Evolutionary conservation across 2,113 vertebrate species (phyloP), one percentile per base, ranked within the genome.

Genomic region (Eubucco bourcierii): DNA sequence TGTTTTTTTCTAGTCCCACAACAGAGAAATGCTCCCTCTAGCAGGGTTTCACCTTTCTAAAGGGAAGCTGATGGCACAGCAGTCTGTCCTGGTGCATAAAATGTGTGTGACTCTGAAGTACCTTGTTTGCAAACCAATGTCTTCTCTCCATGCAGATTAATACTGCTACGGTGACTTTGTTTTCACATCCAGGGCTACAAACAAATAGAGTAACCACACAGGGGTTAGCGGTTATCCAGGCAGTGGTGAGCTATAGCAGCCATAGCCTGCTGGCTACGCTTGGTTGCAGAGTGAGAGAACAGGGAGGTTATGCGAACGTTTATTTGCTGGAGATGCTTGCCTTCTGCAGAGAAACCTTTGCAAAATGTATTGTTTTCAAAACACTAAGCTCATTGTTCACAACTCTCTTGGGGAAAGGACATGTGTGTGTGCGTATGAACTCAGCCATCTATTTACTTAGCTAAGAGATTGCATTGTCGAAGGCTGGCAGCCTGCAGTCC

Each of bases 401-500:
- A 10, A 11, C 25, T 82, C 18, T 34, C 15, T 47, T 66, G 90
- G 50, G 70, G 88, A 47, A 28, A 53, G 75, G n/a, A 63, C 33
- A 2, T 3, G 16, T 29, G 1, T 77, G 67, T 60, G 64, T 37
- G 80, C 24, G 0, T 23, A 44, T 81, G 84, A 80, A 67, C 14
- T 0, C 2, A 41, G 66, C 59, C 68, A 25, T 91, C 90, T 60
- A 60, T 55, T 39, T 89, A 75, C 84, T 90, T 21, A 15, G 60
- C 76, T 44, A 24, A 82, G 74, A 47, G 86, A 76, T 74, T 46
- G 0, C 3, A 44, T 16, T 39, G 25, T 58, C 70, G 70, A 56
- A 72, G 90, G 59, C 70, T 88, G 95, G 44, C 82, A 86, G 90
- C 65, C 94, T 55, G 82, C 72, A 78, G 31, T 41, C 29, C 73